Percentiles rank a stretch among this genome's conserved stretches.
phyloP scores from a whole-genome alignment of 2,113 vertebrate genomes.

The Lycocorax pyrrhopterus region DNA sequence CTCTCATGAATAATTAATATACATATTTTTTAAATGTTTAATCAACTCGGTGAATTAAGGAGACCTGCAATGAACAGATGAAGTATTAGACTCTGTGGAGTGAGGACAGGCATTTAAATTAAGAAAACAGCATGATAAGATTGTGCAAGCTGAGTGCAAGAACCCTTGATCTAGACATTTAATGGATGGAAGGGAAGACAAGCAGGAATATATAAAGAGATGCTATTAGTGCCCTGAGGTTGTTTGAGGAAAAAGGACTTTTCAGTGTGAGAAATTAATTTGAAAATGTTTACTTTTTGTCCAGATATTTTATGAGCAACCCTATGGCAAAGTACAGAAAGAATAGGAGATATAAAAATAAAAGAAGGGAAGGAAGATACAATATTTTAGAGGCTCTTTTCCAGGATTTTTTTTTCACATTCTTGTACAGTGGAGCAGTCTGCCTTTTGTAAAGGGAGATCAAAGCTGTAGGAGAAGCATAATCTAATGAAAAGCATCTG shows the following conservation, averaged over 20 bases:
- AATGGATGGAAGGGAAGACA: slow-evolving; percentile 10
- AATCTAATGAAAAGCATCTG: slow-evolving; percentile 9
- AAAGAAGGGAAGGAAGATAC: neutral
- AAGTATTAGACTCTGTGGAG: slow-evolving; percentile 25
- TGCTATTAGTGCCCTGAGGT: slow-evolving; percentile 17
- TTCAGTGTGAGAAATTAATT: slow-evolving; percentile 3
- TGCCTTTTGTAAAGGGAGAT: slow-evolving; percentile 62
- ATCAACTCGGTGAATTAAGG: slow-evolving; percentile 47
- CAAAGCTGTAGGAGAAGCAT: slow-evolving; percentile 53
- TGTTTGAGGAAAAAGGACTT: neutral
- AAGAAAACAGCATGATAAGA: slow-evolving; percentile 38
- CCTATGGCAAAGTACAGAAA: slow-evolving; percentile 14
- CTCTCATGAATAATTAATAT: slow-evolving; percentile 14
- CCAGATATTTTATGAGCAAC: slow-evolving; percentile 1
- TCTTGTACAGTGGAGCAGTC: neutral
- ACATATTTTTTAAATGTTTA: slow-evolving; percentile 31
- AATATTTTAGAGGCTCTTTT: slow-evolving; percentile 32
- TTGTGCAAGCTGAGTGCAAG: slow-evolving; percentile 9
- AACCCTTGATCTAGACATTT: slow-evolving; percentile 47
- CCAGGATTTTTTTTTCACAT: neutral
- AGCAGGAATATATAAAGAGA: slow-evolving; percentile 21
- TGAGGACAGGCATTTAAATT: slow-evolving; percentile 46
- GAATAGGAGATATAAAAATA: neutral
- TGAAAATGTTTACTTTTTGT: slow-evolving; percentile 22
- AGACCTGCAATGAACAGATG: slow-evolving; percentile 20